Evolutionary conservation across 2,113 vertebrate species (phyloP), one percentile per base, ranked within the genome.

Genomic region (Cercopithecus mona): DNA sequence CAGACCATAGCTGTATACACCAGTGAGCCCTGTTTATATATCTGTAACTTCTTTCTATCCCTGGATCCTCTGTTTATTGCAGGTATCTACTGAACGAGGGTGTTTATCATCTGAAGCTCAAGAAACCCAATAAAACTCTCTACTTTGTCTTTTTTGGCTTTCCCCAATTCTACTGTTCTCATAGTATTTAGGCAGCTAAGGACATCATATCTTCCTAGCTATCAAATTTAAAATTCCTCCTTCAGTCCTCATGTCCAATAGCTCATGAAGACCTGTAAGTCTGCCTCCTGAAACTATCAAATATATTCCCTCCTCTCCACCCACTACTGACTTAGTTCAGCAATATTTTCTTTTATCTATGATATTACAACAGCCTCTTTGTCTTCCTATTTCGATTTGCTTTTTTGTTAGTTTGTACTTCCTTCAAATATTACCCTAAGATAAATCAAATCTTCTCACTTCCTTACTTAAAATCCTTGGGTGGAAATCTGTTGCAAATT

Each of bases 401-500:
- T 95, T 61, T 61, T 95, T 32, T 92, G 81, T 95, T 86, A 90
- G 38, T 64, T 17, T 75, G 17, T 48, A 70, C n/a, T 87, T 92
- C 20, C 61, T 96, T 55, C 80, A 96, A 80, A 59, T 55, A 68
- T 88, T 96, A 83, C 78, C 76, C 91, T 95, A 89, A 57, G n/a
- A 57, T 61, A 90, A 66, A 83, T 92, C 59, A 86, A 91, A 92
- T 93, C 48, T 57, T 40, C 17, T 96, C 80, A 96, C 23, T 96
- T 94, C n/a, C 48, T 93, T 92, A 16, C 40, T 89, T 96, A 88
- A 97, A 93, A 85, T 73, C 30, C 48, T 95, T 88, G 45, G 27
- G 25, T 82, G 52, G 52, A 94, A 89, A 93, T 95, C 20, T 85
- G 38, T 57, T 91, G 85, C 55, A 72, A 93, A 81, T 92, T 48